Evolutionary conservation across 2,888 invertebrate genomes (phyloP).

Genomic region (Volucella inanis): DNA sequence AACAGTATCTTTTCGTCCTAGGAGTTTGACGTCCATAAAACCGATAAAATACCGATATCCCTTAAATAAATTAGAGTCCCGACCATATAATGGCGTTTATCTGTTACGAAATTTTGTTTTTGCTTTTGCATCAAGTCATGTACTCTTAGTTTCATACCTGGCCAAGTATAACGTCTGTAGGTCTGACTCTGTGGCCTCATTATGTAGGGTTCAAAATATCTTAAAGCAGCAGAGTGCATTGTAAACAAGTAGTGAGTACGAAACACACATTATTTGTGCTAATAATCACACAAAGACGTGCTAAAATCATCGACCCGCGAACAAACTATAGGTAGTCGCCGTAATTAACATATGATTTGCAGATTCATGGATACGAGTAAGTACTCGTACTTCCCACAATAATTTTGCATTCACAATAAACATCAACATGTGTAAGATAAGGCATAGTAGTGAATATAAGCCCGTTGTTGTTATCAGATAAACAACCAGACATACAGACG

Average conservation of each 20-base stretch:
- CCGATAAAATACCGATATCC: slow-evolving; percentile 3
- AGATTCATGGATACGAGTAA: too few species aligned
- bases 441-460: slow-evolving; percentile 8
- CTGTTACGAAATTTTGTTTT: slow-evolving; percentile 26
- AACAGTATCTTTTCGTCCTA: neutral
- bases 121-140: slow-evolving; percentile 45
- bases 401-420: slow-evolving; percentile 42
- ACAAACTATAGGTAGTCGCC: slow-evolving; percentile 45
- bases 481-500: slow-evolving; percentile 20
- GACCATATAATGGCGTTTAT: slow-evolving; percentile 35
- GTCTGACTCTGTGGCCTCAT: slow-evolving; percentile 6
- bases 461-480: slow-evolving; percentile 14
- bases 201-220: slow-evolving; percentile 45
- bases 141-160: slow-evolving; percentile 37
- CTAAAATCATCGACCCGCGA: slow-evolving; percentile 62
- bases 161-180: neutral
- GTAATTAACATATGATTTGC: slow-evolving; percentile 56
- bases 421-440: slow-evolving; percentile 27
- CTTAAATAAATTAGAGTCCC: slow-evolving; percentile 33
- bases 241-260: slow-evolving; percentile 43
- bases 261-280: slow-evolving; percentile 39
- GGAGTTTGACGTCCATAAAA: slow-evolving; percentile 19
- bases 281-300: slow-evolving; percentile 50
- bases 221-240: slow-evolving; percentile 13
- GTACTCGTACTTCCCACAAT: neutral